Evolutionary conservation across 2,888 invertebrate genomes (phyloP), one percentile per base, ranked within the genome.

Genomic region (Ochropleura plecta): DNA sequence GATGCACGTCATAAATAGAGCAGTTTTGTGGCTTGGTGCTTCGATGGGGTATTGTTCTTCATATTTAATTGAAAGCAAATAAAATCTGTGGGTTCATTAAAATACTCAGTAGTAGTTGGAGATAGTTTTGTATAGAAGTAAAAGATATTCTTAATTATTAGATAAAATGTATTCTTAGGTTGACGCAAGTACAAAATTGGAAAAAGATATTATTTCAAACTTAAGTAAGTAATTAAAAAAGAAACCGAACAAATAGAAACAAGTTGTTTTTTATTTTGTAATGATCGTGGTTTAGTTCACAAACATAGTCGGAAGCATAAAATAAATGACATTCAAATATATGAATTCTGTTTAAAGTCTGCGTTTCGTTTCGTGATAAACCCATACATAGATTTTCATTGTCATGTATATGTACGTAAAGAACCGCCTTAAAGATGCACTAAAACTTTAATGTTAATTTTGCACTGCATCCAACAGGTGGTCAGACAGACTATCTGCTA

Each of bases 391-490:
- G 12, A 40, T 59, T 51, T 51, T 59, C 5, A 10, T 42, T 48
- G n/a, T 30, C 30, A 30, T 30, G 30, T 30, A 2, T 30, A 30
- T 30, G 30, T 30, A 30, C 3, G 30, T 30, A 20, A 48, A 1
- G 0, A 4, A 68, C 12, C 12, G 48, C 12, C 42, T 53, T 44
- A 70, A 66, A 66, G 64, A 3, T 59, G 8, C 62, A 82, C 77
- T 64, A 46, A 70, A 84, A 70, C 53, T 74, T 65, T 55, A 46
- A 81, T 70, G 57, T 71, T 74, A 69, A 84, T 70, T 74, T 53
- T 12, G 10, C 20, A 16, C 67, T 57, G 68, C 48, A 73, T 75
- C 87, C 92, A 92, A 93, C 94, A 94, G 93, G 94, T 94, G 92
- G 86, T 83, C 87, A 90, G 88, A 86, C 88, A 81, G 87, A 85